A percentile compares a stretch with the other conserved stretches of the same genome.
Evolutionary conservation across 2,888 invertebrate species (phyloP).

Genomic region (Holacanthella duospinosa): DNA sequence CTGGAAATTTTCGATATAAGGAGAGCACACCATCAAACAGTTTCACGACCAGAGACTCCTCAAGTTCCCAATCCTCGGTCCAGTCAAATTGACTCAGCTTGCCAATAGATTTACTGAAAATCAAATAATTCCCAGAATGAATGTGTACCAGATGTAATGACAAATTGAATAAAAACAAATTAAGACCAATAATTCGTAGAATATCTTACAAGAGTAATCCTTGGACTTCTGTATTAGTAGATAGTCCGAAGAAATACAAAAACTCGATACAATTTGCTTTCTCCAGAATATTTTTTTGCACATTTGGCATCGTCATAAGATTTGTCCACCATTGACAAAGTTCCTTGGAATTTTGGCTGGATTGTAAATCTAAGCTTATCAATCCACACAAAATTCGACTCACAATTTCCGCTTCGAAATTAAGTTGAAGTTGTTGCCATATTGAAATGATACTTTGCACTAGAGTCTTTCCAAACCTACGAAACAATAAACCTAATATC

Average conservation of each 20-base stretch:
- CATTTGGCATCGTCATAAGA: conserved; percentile 14
- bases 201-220: background rate
- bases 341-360: conserved; percentile 19
- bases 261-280: conserved; percentile 28
- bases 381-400: conserved; percentile 26
- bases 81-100: background rate
- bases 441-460: conserved; percentile 19
- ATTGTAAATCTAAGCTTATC: conserved; percentile 18
- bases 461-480: conserved; percentile 17
- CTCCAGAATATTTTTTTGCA: conserved; percentile 23
- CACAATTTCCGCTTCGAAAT: conserved; percentile 22
- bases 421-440: conserved; percentile 29
- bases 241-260: conserved; percentile 25
- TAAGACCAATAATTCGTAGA: background rate
- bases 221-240: conserved; percentile 10
- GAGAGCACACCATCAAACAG: conserved; percentile 10
- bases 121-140: background rate
- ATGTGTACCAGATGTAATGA: background rate
- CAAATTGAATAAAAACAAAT: background rate
- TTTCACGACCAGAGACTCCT: conserved; percentile 16
- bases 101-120: background rate
- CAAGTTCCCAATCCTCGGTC: conserved; percentile 16
- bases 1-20: conserved; percentile 10
- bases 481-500: background rate
- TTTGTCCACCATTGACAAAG: conserved; percentile 32